Evolutionary conservation across 2,888 invertebrate species (phyloP).

Genomic region (Paralinhomoeus sp.): DNA sequence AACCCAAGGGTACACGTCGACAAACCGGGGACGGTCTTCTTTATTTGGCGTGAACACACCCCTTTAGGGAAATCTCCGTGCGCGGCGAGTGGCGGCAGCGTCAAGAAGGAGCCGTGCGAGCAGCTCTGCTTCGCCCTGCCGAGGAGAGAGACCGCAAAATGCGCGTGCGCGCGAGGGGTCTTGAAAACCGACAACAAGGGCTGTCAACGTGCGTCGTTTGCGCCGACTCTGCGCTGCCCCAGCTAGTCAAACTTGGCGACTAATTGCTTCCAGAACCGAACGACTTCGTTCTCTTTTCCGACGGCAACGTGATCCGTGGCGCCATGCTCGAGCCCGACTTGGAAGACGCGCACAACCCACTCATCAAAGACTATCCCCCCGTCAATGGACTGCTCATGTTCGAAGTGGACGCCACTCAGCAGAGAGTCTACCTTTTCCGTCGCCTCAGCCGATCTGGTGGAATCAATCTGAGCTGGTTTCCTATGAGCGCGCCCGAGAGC

Average conservation of each 20-base stretch:
- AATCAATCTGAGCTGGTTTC: slow-evolving; percentile 15
- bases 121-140: slow-evolving; percentile 87
- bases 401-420: slow-evolving; percentile 15
- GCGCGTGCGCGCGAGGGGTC: slow-evolving; percentile 76
- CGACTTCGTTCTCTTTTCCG: slow-evolving; percentile 76
- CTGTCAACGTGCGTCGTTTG: slow-evolving; percentile 21
- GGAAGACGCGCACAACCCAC: slow-evolving; percentile 34
- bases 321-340: slow-evolving; percentile 57
- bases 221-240: too few species aligned
- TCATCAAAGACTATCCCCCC: slow-evolving; percentile 10
- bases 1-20: slow-evolving; percentile 45
- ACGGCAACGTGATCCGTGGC: slow-evolving; percentile 71
- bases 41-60: too few species aligned
- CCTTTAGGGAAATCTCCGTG: background rate
- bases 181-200: slow-evolving; percentile 33
- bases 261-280: slow-evolving; percentile 37
- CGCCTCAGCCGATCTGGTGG: background rate
- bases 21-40: too few species aligned
- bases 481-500: slow-evolving; percentile 21
- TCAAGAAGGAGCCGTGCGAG: slow-evolving; percentile 40
- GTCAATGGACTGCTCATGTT: slow-evolving; percentile 19
- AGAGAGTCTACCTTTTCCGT: background rate
- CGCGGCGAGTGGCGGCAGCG: background rate
- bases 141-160: slow-evolving; percentile 37
- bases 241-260: too few species aligned